Conservation (phyloP, 2,113 vertebrate species). For the Agapornis roseicollis region DNA sequence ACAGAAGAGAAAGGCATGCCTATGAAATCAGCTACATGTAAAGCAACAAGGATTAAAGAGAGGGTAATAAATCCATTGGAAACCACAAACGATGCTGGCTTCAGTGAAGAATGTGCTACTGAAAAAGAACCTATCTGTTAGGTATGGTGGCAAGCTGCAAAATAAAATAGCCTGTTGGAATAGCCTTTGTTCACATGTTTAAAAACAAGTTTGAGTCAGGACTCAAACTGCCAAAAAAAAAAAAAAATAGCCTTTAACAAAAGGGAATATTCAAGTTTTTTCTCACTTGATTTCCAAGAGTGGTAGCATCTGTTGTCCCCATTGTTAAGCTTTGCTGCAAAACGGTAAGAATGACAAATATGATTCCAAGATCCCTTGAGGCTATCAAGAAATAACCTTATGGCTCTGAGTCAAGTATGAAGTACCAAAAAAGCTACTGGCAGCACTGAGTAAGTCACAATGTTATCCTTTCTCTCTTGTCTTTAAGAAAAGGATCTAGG, state of each 20-base stretch:
- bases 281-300: neutral
- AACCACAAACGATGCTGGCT: neutral
- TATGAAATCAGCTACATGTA: neutral
- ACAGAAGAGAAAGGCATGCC: neutral
- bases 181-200: neutral
- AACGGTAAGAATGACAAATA: neutral
- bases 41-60: neutral
- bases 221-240: neutral
- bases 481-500: neutral
- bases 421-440: neutral
- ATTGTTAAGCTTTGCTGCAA: neutral
- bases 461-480: neutral
- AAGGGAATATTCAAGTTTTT: neutral
- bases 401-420: neutral
- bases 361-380: neutral
- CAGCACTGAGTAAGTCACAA: neutral
- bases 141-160: neutral
- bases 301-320: neutral
- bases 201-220: neutral
- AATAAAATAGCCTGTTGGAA: neutral
- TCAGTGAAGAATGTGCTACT: neutral
- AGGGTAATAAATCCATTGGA: neutral
- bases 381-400: neutral
- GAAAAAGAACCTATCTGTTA: neutral
- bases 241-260: neutral